phyloP scores from a whole-genome alignment of 2,888 invertebrate species.

The Rhamnusium bicolor region DNA sequence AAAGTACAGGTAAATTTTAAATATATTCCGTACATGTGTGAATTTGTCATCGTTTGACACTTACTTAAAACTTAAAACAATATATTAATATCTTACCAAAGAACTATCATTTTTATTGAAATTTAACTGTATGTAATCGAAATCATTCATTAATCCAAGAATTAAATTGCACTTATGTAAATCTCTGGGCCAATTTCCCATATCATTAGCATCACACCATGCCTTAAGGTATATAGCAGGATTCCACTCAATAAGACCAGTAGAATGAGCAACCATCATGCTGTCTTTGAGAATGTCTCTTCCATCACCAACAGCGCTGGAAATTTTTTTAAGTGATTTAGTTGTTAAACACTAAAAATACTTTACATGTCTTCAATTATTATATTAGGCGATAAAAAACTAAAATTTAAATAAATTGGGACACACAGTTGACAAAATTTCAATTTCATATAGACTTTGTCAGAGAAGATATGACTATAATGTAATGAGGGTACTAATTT shows the following conservation, averaged over 20 bases:
- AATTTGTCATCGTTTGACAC: too few species aligned
- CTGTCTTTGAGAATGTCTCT: conserved; percentile 60
- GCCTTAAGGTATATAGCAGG: conserved; percentile 63
- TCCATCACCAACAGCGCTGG: conserved; percentile 63
- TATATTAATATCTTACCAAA: conserved; percentile 51
- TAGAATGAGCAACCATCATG: conserved; percentile 59
- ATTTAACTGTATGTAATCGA: conserved; percentile 54
- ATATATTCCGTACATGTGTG: too few species aligned
- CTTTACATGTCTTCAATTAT: too few species aligned
- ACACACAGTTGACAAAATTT: too few species aligned
- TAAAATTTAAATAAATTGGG: too few species aligned
- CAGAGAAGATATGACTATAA: too few species aligned
- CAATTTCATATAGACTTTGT: too few species aligned
- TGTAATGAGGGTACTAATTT: too few species aligned
- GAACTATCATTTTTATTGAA: conserved; percentile 56
- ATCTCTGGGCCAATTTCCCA: conserved; percentile 70
- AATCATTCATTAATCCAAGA: conserved; percentile 66
- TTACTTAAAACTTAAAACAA: too few species aligned
- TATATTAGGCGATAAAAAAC: too few species aligned
- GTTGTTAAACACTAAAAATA: too few species aligned
- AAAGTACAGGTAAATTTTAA: too few species aligned
- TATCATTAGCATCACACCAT: conserved; percentile 65
- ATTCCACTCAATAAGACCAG: conserved; percentile 66
- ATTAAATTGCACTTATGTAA: conserved; percentile 66
- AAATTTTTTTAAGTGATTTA: conserved; percentile 43